Evolutionary conservation across 2,113 vertebrate species (phyloP).

Genomic region (Calidris pygmaea): DNA sequence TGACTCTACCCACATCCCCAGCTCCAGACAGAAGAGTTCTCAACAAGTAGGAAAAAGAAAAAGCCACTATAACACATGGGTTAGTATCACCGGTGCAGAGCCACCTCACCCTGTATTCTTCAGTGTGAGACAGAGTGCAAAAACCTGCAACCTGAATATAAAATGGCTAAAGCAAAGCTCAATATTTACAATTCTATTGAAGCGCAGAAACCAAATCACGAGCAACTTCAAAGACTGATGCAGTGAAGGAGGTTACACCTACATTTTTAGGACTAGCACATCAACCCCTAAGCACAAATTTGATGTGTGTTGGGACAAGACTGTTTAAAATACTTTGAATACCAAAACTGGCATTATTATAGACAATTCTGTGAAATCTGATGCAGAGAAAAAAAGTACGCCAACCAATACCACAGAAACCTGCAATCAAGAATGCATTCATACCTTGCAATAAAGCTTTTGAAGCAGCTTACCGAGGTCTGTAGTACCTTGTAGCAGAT

Average conservation of each 20-base stretch:
- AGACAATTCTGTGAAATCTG: neutral
- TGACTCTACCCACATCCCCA: neutral
- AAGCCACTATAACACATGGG: neutral
- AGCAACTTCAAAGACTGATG: neutral
- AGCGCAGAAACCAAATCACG: neutral
- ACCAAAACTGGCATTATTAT: neutral
- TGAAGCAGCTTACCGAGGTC: neutral
- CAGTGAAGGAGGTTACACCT: neutral
- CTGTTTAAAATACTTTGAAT: neutral
- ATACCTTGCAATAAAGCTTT: neutral
- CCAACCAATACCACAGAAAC: neutral
- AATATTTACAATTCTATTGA: neutral
- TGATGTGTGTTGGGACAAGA: neutral
- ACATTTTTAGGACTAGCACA: neutral
- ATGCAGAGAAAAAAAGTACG: rapidly evolving
- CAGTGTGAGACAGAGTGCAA: neutral
- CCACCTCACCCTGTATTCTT: neutral
- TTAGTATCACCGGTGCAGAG: neutral
- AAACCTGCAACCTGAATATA: neutral
- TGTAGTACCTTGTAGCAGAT: neutral
- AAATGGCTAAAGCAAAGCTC: neutral
- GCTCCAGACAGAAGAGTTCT: neutral
- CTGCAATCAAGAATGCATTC: neutral
- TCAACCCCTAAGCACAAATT: neutral
- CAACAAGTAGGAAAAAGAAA: neutral